Evolutionary conservation across 2,888 invertebrate genomes (phyloP).

Genomic region (Argyra leucocephala): DNA sequence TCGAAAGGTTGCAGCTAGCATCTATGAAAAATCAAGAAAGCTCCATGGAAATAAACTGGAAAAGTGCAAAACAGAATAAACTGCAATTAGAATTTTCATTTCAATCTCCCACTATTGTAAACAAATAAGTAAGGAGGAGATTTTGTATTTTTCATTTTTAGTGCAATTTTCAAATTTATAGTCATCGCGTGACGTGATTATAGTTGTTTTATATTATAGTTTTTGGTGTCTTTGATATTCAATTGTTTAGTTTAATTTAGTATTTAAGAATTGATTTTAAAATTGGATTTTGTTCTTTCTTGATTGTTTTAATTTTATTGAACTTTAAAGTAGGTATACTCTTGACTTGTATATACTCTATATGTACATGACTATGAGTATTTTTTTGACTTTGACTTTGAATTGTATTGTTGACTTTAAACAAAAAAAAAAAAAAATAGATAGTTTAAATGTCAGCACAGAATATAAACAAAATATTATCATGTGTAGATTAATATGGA

Average conservation of each 20-base stretch:
- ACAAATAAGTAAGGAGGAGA: no score
- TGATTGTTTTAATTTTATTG: neutral
- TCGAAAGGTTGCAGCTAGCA: no score
- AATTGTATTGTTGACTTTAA: neutral
- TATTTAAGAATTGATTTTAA: neutral
- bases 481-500: neutral
- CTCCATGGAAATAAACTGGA: no score
- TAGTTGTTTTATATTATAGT: neutral
- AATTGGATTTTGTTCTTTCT: neutral
- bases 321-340: neutral
- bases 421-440: no score
- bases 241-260: neutral
- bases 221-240: neutral
- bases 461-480: no score
- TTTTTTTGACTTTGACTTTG: neutral
- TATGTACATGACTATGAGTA: no score
- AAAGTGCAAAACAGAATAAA: no score
- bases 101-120: no score
- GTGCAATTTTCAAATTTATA: neutral
- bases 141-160: no score
- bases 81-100: no score
- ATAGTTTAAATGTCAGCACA: no score
- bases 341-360: neutral
- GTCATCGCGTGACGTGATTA: conserved; percentile 1
- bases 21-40: no score